These are phyloP conservation scores for Drosophila eugracilis DNA, from an alignment of 1,140 invertebrate species.

Conservation along the genomic window DNA sequence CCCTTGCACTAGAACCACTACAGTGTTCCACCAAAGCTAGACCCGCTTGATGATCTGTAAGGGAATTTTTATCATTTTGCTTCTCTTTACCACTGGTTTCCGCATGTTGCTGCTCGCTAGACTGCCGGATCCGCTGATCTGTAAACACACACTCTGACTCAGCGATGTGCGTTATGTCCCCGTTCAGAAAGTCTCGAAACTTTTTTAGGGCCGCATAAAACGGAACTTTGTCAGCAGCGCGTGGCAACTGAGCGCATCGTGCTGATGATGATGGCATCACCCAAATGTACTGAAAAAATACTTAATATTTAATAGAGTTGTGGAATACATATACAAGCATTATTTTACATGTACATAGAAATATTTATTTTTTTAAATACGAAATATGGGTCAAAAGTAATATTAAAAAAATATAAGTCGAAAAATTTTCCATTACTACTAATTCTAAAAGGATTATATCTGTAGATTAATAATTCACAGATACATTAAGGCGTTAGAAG, in stretches of 20 bases:
- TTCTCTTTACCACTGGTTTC: neutral
- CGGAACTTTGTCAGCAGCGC: constrained; percentile 98
- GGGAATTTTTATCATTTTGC: neutral
- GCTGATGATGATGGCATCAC: constrained; percentile 99
- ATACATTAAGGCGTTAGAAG: too few relatives aligned
- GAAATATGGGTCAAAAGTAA: too few relatives aligned
- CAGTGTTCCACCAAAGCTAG: constrained; percentile 38
- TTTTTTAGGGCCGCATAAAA: constrained; percentile 98
- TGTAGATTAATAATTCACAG: too few relatives aligned
- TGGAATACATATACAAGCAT: neutral
- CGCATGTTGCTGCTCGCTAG: constrained; percentile 85
- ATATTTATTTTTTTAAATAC: too few relatives aligned
- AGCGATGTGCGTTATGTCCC: constrained; percentile 93
- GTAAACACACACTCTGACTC: constrained; percentile 97
- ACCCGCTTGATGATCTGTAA: constrained; percentile 22
- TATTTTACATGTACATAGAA: too few relatives aligned
- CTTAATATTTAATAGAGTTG: neutral
- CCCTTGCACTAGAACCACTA: neutral
- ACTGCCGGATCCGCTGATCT: constrained; percentile 89
- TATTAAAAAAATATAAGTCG: too few relatives aligned
- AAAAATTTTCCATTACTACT: too few relatives aligned
- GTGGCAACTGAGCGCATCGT: constrained; percentile 96
- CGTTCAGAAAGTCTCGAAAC: constrained; percentile 97
- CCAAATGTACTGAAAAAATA: constrained; percentile 94
- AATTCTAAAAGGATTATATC: too few relatives aligned